Evolutionary conservation across 2,888 invertebrate genomes (phyloP).

Genomic region (Pristionchus exspectatus): DNA sequence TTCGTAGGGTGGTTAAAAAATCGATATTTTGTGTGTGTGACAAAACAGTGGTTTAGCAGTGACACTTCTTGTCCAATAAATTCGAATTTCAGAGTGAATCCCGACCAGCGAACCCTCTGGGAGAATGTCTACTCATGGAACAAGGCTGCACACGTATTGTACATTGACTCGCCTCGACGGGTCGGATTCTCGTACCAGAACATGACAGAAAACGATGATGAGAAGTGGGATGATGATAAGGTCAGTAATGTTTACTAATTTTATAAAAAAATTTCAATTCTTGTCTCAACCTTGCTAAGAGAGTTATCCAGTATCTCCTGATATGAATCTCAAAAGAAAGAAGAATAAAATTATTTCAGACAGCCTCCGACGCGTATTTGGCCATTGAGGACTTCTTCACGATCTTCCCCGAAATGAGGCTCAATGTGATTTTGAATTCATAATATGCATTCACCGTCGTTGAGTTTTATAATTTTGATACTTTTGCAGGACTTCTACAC

Average conservation of each 20-base stretch:
- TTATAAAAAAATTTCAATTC: no score
- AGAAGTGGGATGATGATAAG: constrained; percentile 68
- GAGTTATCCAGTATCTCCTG: no score
- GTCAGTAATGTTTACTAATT: constrained; percentile 39
- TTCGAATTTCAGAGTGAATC: constrained; percentile 65
- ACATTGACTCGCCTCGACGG: constrained; percentile 81
- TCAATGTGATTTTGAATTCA: not conserved
- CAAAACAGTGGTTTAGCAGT: no score
- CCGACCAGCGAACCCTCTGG: constrained; percentile 74
- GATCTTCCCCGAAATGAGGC: constrained; percentile 80
- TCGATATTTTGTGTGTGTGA: no score
- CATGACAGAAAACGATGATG: constrained; percentile 66
- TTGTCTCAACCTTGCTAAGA: no score
- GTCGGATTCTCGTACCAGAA: constrained; percentile 81
- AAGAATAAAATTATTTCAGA: constrained; percentile 67
- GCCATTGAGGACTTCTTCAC: constrained; percentile 81
- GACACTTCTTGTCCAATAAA: no score
- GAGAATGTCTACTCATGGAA: constrained; percentile 68
- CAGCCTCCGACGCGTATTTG: constrained; percentile 80
- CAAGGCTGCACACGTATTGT: constrained; percentile 81
- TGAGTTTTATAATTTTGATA: no score
- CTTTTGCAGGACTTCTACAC: constrained; percentile 55
- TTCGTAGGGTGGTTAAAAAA: not conserved
- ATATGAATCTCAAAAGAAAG: not conserved
- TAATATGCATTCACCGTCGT: not conserved